Evolutionary conservation across 1,140 invertebrate genomes (phyloP), one percentile per base, ranked within the genome.

Genomic region (Delia radicum): DNA sequence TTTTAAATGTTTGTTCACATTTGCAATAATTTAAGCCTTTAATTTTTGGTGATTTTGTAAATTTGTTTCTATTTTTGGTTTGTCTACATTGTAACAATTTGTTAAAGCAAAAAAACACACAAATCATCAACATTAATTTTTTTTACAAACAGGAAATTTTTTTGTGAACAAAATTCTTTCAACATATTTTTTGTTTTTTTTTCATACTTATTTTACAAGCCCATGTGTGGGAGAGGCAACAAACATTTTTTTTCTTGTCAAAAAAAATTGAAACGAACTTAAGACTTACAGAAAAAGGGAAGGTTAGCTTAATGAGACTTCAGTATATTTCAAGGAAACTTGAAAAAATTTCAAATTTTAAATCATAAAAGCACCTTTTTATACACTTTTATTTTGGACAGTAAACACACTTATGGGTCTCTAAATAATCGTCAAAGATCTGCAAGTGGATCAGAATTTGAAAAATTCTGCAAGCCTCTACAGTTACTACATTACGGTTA

Each of bases 161-260:
- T 37, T 69, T 69, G n/a, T 37, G 18, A 69, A 69, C 65, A 33
- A 33, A 69, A 69, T 69, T 69, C 65, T 69, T 69, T 69, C 65
- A 69, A 69, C 65, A 69, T 69, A 69, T 69, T 69, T 37, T 21
- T 69, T 24, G n/a, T 24, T 69, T 33, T 33, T 69, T n/a, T 67
- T 67, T n/a, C 4, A n/a, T 55, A 18, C 24, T 1, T 37, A 13
- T 37, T 28, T 69, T 69, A 27, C 29, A 69, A 55, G 48, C 48
- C 48, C 48, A 24, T 69, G 65, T 69, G 65, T 69, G 65, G 65
- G 65, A 69, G 65, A 69, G 65, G 65, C 65, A 10, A n/a, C n/a
- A 69, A 55, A 69, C 65, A 33, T 69, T 69, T 31, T 28, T 69
- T 69, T 69, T 3, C 18, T 69, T 65, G 27, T 27, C 62, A 27